A percentile compares a stretch with the other conserved stretches of the same genome.
phyloP scores from a whole-genome alignment of 2,797 vertebrate species.

The Distichodus sexfasciatus region DNA sequence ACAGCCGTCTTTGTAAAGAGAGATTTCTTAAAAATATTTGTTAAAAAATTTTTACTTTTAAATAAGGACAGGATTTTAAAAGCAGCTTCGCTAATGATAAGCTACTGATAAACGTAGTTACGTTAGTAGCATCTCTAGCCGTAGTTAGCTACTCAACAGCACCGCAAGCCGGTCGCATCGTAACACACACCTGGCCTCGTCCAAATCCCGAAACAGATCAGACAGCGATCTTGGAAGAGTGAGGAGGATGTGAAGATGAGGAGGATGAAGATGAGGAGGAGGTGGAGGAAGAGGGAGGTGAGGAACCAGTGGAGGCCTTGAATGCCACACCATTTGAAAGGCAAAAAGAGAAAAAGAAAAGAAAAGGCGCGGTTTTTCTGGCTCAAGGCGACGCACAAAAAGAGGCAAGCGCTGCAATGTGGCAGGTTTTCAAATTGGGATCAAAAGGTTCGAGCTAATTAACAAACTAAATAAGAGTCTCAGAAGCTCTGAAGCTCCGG shows the following conservation, averaged over 20 bases:
- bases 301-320: slow-evolving; percentile 48
- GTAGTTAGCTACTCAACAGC: too few species aligned
- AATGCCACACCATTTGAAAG: slow-evolving; percentile 65
- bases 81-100: too few species aligned
- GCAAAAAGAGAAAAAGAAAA: slow-evolving; percentile 55
- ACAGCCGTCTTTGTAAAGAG: too few species aligned
- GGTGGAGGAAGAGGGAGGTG: slow-evolving; percentile 7
- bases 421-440: slow-evolving; percentile 78
- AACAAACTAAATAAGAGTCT: slow-evolving; percentile 78
- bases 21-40: too few species aligned
- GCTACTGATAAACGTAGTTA: too few species aligned
- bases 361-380: slow-evolving; percentile 67
- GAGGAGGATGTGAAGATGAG: slow-evolving; percentile 21
- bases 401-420: slow-evolving; percentile 61
- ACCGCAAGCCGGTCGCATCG: too few species aligned
- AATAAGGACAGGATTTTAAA: too few species aligned
- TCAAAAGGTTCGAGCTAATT: slow-evolving; percentile 82
- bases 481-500: slow-evolving; percentile 59
- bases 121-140: too few species aligned
- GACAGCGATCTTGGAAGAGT: slow-evolving; percentile 31
- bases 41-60: too few species aligned
- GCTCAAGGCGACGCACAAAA: slow-evolving; percentile 69
- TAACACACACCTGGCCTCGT: slow-evolving; percentile 60
- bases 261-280: slow-evolving; percentile 7
- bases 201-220: slow-evolving; percentile 60